A percentile compares a stretch with the other conserved stretches of the same genome.
phyloP scores from a whole-genome alignment of 2,888 invertebrate genomes.

The Epiblema foenella region DNA sequence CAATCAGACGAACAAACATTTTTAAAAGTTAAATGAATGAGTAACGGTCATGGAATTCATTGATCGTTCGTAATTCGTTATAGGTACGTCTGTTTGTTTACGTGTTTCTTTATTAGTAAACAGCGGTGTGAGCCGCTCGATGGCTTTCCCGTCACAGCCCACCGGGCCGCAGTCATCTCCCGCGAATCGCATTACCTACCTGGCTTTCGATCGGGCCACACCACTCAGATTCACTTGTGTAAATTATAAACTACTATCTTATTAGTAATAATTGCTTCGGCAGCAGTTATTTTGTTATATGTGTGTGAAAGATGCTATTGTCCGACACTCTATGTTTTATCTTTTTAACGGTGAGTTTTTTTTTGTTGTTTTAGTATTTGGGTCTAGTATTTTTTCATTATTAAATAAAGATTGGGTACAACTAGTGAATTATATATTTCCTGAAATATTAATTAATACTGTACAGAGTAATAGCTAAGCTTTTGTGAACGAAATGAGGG shows the following conservation, averaged over 20 bases:
- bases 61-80: neutral
- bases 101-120: slow-evolving; percentile 26
- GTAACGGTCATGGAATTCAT: neutral
- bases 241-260: slow-evolving; percentile 6
- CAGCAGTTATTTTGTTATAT: slow-evolving; percentile 52
- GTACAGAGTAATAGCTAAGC: no score
- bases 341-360: slow-evolving; percentile 67
- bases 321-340: slow-evolving; percentile 61
- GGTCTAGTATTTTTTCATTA: neutral
- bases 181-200: slow-evolving; percentile 57
- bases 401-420: neutral
- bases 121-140: slow-evolving; percentile 61
- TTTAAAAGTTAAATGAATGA: neutral
- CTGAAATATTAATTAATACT: no score
- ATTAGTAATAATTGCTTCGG: neutral
- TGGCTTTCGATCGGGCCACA: slow-evolving; percentile 64
- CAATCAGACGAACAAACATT: neutral
- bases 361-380: slow-evolving; percentile 35
- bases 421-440: no score
- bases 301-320: slow-evolving; percentile 60
- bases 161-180: slow-evolving; percentile 59
- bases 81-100: neutral
- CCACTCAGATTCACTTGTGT: slow-evolving; percentile 48
- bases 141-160: slow-evolving; percentile 59
- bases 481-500: no score